These are phyloP conservation scores for Mus spretus DNA, from an alignment of 2,797 vertebrate species.

Conservation along the genomic window DNA sequence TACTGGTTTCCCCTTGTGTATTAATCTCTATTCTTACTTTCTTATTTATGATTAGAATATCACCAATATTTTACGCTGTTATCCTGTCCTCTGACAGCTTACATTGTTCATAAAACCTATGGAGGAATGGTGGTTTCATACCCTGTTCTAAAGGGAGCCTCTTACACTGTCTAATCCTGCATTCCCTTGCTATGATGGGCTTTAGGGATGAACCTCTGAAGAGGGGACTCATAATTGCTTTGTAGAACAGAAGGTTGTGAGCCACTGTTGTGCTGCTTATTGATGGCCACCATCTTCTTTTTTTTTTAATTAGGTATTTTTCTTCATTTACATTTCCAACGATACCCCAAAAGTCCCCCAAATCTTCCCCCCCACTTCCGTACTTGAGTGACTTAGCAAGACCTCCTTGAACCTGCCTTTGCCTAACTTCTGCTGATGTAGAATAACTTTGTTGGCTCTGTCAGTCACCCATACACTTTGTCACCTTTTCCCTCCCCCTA, in stretches of 20 bases:
- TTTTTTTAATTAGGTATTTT: too few relatives aligned
- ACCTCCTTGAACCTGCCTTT: too few relatives aligned
- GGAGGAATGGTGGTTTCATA: not conserved
- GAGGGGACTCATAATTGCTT: not conserved
- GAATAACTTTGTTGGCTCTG: too few relatives aligned
- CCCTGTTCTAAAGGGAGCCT: not conserved
- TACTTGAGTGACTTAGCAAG: too few relatives aligned
- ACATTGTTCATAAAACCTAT: not conserved
- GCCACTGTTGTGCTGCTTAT: not conserved
- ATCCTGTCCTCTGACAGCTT: not conserved
- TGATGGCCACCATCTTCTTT: not conserved
- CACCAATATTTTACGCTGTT: not conserved
- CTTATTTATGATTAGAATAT: not conserved
- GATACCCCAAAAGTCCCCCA: too few relatives aligned
- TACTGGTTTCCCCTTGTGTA: not conserved
- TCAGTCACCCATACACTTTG: too few relatives aligned
- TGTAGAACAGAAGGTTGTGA: not conserved
- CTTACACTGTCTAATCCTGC: not conserved
- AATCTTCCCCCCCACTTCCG: too few relatives aligned
- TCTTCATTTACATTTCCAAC: too few relatives aligned
- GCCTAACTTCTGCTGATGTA: too few relatives aligned
- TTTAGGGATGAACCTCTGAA: not conserved
- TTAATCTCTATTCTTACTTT: not conserved
- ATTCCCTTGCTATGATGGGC: not conserved
- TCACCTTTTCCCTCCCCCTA: too few relatives aligned